phyloP scores from a whole-genome alignment of 1,140 invertebrate genomes.

The Mactra quadrangularis region DNA sequence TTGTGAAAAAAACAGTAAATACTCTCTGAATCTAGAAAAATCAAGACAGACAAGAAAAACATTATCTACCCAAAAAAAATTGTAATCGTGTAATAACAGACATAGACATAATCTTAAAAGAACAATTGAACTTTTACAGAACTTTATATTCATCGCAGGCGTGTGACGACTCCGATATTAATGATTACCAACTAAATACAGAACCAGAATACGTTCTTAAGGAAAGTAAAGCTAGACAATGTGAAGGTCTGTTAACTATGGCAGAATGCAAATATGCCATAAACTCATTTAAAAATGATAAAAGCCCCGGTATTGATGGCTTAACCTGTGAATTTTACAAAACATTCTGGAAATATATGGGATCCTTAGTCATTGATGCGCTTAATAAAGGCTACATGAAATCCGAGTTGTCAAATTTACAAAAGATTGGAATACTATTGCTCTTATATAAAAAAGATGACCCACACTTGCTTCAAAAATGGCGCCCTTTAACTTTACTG shows the following conservation, averaged over 20 bases:
- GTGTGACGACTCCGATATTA: background rate
- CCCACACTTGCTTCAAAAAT: background rate
- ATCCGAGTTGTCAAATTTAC: too few species aligned
- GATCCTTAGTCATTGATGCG: background rate
- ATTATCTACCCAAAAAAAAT: background rate
- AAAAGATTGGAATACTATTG: background rate
- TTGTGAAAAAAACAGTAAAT: constrained; percentile 3
- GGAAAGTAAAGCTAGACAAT: background rate
- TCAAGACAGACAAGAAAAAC: constrained; percentile 24
- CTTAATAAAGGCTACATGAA: background rate
- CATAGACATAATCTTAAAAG: background rate
- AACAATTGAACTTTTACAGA: background rate
- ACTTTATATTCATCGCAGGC: background rate
- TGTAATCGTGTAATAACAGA: constrained; percentile 4
- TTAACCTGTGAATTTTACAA: background rate
- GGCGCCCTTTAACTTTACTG: background rate
- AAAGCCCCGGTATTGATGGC: constrained; percentile 1
- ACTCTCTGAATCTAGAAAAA: constrained; percentile 1
- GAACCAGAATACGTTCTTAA: background rate
- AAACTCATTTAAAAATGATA: background rate
- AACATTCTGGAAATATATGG: background rate
- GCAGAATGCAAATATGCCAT: background rate
- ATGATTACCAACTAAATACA: background rate
- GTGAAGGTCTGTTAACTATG: constrained; percentile 1
- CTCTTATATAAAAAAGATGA: background rate